Conservation (phyloP, 2,888 invertebrate species). For the Caenorhabditis sp. region DNA sequence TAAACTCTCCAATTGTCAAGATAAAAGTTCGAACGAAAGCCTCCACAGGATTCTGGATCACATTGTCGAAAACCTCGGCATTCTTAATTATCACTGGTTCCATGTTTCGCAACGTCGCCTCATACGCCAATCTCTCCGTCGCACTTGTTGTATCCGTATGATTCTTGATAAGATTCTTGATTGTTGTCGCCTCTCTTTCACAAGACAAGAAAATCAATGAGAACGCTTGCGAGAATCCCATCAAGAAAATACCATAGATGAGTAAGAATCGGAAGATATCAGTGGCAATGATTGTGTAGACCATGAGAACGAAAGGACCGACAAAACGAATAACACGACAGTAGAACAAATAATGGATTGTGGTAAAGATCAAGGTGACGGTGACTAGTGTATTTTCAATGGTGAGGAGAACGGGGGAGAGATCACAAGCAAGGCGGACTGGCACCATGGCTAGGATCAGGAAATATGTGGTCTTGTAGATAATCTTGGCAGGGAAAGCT, state of each 20-base stretch:
- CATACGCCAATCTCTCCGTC: background rate
- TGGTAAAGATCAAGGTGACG: conserved; percentile 46
- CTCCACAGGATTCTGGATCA: conserved; percentile 42
- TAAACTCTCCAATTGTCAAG: conserved; percentile 84
- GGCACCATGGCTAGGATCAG: conserved; percentile 81
- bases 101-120: background rate
- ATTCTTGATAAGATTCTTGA: conserved; percentile 21
- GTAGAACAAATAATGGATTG: conserved; percentile 46
- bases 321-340: conserved; percentile 76
- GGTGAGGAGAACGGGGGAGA: conserved; percentile 72
- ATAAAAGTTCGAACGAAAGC: conserved; percentile 87
- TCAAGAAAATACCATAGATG: conserved; percentile 94
- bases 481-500: conserved; percentile 87
- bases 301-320: conserved; percentile 98
- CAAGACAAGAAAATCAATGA: conserved; percentile 73
- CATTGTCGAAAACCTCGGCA: conserved; percentile 37
- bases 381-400: conserved; percentile 45
- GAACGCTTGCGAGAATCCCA: conserved; percentile 88
- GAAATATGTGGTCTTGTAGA: conserved; percentile 91
- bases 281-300: conserved; percentile 96
- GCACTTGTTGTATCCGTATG: background rate
- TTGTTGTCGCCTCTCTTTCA: conserved; percentile 32
- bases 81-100: conserved; percentile 27
- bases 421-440: conserved; percentile 26
- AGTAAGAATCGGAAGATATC: conserved; percentile 92